A percentile compares a stretch with the other conserved stretches of the same genome.
Evolutionary conservation across 2,113 vertebrate genomes (phyloP).

Genomic region (Ardeotis arabs): DNA sequence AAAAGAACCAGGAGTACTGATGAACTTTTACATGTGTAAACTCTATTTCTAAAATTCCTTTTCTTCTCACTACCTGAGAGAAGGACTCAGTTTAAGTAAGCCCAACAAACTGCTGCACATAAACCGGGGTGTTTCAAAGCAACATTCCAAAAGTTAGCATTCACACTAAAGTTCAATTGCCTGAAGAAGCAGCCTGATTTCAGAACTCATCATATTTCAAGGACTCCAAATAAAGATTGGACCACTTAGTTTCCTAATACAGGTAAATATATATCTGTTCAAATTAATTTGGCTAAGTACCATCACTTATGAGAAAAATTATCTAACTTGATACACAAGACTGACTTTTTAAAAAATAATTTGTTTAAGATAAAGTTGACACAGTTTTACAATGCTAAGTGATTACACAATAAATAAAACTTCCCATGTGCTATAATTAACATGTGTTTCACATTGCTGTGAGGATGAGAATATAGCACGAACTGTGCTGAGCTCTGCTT

Average conservation of each 20-base stretch:
- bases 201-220: not conserved
- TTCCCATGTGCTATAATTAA: not conserved
- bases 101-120: not conserved
- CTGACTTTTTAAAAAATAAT: conserved; percentile 20
- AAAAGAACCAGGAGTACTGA: not conserved
- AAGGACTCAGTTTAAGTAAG: not conserved
- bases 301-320: not conserved
- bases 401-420: not conserved
- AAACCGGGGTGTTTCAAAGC: not conserved
- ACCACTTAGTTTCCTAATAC: not conserved
- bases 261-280: not conserved
- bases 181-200: not conserved
- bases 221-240: not conserved
- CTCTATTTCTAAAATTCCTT: not conserved
- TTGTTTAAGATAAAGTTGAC: not conserved
- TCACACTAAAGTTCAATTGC: not conserved
- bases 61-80: not conserved
- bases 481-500: not conserved
- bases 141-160: not conserved
- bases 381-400: not conserved
- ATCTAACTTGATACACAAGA: not conserved
- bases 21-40: not conserved
- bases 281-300: not conserved
- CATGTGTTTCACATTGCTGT: not conserved
- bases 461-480: not conserved